Evolutionary conservation across 1,140 invertebrate genomes (phyloP), one percentile per base, ranked within the genome.

Genomic region (Drosophila equinoxialis): DNA sequence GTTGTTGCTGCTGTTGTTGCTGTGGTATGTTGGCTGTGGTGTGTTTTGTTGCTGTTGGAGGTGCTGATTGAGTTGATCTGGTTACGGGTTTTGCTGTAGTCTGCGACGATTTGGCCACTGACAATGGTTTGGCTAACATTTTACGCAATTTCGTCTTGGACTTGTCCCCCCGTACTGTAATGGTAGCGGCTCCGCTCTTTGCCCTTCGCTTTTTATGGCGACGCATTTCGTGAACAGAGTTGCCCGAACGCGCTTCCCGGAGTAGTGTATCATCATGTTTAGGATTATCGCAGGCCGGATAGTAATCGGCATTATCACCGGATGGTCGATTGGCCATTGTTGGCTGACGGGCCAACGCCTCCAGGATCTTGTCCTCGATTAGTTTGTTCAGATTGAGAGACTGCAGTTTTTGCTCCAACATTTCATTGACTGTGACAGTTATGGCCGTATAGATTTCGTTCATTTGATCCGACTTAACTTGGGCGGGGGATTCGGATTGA

Each of bases 351-450:
- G 59, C 42, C 37, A 55, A 20, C 2, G 68, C 13, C 17, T 57
- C 45, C 5, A 1, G 6, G 0, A 81, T 17, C 35, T 75, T 69
- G 2, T 62, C 45, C 45, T 79, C 79, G 3, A 81, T 71, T 10
- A 79, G 20, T 10, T 71, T 45, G 11, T 72, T 37, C 7, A 81
- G 37, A n/a, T 66, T 68, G 2, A 78, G 30, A 6, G 61, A 23
- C 8, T 41, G 10, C 14, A 81, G 14, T 30, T 71, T 78, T 10
- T 66, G 65, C 1, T 76, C 72, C 30, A 80, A 7, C 0, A 59
- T 26, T 5, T 70, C 20, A 14, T 66, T 71, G 10, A 81, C 77
- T 5, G 63, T 65, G 14, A 42, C 59, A 35, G 48, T 55, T 0
- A 81, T 71, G 11, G 59, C 30, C n/a, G 37, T 30, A 8, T 55